These are phyloP conservation scores for Sebastes steindachneri DNA, from an alignment of 2,797 vertebrate species.

Conservation along the genomic window DNA sequence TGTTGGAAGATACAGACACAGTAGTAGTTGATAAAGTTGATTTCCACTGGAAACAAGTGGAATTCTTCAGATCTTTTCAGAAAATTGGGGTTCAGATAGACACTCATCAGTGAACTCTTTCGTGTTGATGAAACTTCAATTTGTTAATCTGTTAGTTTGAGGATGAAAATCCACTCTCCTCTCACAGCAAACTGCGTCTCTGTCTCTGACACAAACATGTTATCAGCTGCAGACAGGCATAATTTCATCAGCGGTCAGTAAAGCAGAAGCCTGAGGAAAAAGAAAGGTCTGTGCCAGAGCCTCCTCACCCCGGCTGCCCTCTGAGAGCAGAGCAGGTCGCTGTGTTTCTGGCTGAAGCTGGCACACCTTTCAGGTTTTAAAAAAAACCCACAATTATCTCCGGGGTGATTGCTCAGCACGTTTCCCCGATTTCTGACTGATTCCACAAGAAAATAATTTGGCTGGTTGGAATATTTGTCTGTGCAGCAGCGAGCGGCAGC, in stretches of 20 bases:
- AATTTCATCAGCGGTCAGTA: conserved; percentile 55
- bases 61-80: background rate
- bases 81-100: background rate
- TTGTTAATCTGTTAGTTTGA: background rate
- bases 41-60: background rate
- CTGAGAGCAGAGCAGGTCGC: background rate
- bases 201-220: conserved; percentile 13
- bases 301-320: conserved; percentile 8
- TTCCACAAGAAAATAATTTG: conserved; percentile 39
- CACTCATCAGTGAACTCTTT: background rate
- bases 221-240: conserved; percentile 61
- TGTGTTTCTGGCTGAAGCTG: conserved; percentile 37
- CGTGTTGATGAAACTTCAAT: background rate
- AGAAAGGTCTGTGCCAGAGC: conserved; percentile 10
- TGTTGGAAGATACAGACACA: too few species aligned
- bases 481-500: conserved; percentile 6
- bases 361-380: conserved; percentile 8
- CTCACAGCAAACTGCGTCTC: background rate
- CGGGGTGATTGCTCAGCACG: conserved; percentile 38
- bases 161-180: background rate
- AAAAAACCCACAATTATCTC: conserved; percentile 45
- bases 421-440: conserved; percentile 49
- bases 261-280: conserved; percentile 45
- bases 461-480: conserved; percentile 21
- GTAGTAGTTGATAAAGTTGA: background rate